Percentiles rank a stretch among this genome's conserved stretches.
phyloP scores from a whole-genome alignment of 2,888 invertebrate species.

The Mylabris sibirica region DNA sequence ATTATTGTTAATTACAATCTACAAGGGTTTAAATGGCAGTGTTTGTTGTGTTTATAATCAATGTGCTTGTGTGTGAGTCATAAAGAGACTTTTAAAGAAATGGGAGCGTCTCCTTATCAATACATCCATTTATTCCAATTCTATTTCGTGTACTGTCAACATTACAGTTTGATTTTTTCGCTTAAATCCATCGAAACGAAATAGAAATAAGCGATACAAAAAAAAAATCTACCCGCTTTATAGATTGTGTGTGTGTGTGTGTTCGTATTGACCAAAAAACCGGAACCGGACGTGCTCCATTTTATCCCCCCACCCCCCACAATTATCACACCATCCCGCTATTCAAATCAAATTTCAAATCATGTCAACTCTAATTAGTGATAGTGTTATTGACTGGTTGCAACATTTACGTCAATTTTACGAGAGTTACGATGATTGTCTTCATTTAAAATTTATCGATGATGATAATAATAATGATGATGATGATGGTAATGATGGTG shows the following conservation, averaged over 20 bases:
- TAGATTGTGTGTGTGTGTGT: too few species aligned
- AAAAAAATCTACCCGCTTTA: too few species aligned
- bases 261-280: not conserved
- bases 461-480: constrained; percentile 23
- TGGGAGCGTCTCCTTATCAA: constrained; percentile 8
- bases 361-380: constrained; percentile 21
- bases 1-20: constrained; percentile 3
- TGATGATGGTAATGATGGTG: constrained; percentile 23
- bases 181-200: too few species aligned
- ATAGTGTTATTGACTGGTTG: constrained; percentile 55
- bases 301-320: not conserved
- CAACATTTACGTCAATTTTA: constrained; percentile 49
- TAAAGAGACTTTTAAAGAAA: constrained; percentile 1
- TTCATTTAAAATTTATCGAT: constrained; percentile 29
- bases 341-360: not conserved
- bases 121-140: not conserved
- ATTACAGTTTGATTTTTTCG: not conserved
- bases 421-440: constrained; percentile 54
- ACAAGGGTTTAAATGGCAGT: not conserved
- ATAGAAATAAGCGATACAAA: too few species aligned
- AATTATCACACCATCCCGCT: not conserved
- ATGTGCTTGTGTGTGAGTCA: not conserved
- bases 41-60: not conserved
- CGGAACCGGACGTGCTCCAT: not conserved
- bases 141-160: not conserved